phyloP scores from a whole-genome alignment of 1,140 invertebrate genomes.

The Drosophila sulfurigaster region DNA sequence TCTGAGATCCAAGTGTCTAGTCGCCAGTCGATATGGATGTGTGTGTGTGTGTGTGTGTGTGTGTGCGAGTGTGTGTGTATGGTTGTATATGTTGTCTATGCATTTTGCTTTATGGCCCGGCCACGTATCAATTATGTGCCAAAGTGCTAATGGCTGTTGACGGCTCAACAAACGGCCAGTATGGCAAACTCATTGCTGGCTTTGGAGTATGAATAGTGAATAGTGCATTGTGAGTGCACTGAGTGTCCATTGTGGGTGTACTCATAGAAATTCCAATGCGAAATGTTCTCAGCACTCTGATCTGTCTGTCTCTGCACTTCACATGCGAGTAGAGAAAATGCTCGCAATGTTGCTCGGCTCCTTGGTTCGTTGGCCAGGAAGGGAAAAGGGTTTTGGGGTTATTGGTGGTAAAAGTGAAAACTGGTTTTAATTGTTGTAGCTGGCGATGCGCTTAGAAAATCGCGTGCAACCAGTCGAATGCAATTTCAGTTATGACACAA shows the following conservation, averaged over 20 bases:
- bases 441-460: constrained; percentile 51
- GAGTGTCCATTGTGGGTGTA: constrained; percentile 45
- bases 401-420: constrained; percentile 71
- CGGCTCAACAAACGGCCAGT: constrained; percentile 59
- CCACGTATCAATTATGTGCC: constrained; percentile 84
- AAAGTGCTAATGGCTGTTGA: constrained; percentile 84
- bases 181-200: constrained; percentile 10
- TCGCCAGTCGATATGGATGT: constrained; percentile 15
- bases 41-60: constrained; percentile 17
- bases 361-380: neutral
- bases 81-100: constrained; percentile 66
- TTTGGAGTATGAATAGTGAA: constrained; percentile 12
- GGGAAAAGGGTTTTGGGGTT: neutral
- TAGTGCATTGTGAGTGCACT: constrained; percentile 2
- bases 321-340: constrained; percentile 27
- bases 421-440: constrained; percentile 66
- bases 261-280: constrained; percentile 33
- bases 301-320: constrained; percentile 15
- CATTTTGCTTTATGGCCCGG: constrained; percentile 77
- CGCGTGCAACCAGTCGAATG: constrained; percentile 48
- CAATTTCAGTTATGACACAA: constrained; percentile 79
- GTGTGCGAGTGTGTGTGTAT: constrained; percentile 8
- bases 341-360: neutral
- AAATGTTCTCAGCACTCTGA: constrained; percentile 26
- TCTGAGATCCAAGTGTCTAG: constrained; percentile 50